Base-by-base conservation (phyloP, 64 coral and sea anemone species). In the Actinia tenebrosa region DNA sequence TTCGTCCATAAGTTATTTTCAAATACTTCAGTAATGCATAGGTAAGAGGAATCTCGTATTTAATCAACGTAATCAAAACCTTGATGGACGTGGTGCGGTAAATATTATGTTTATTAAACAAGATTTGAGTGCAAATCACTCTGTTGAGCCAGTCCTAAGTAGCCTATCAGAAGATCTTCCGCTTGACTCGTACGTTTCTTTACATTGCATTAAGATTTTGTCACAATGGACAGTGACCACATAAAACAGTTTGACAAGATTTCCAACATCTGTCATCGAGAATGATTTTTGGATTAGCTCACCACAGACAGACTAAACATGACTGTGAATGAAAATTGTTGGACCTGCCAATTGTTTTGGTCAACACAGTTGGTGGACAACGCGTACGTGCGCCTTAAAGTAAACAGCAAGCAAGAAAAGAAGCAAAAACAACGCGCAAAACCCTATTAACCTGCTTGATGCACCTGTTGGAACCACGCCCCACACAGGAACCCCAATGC, bases 141-240 rank as follows among this genome's bases (percentile, higher is more conserved):
- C 69, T 75, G 69, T 75, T 43, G 10, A 75, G 3, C 69, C 23
- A 27, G 69, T 75, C 25, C 23, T 75, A 75, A 75, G 23, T 30
- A 75, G 69, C 69, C 69, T 75, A 75, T 75, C 69, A 75, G 69
- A 75, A 42, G 25, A 30, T 75, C 69, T 75, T 75, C 69, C 69
- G 69, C 69, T 75, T 75, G 69, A 75, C 26, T 75, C 69, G 42
- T 42, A 66, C 20, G 15, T 75, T 75, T 75, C 69, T 75, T 75
- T 75, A 75, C 69, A 75, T 75, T 75, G 7, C 69, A 75, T 75
- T 75, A 14, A 30, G 27, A 75, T 9, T 75, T 37, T 75, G 69
- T 69, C 64, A 30, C 69, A 75, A 75, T 75, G 69, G 10, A 27
- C 27, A 13, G 69, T 37, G 42, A 25, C 69, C 69, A 75, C 26